Conservation (phyloP, 2,113 vertebrate species). For the Tachycineta bicolor region DNA sequence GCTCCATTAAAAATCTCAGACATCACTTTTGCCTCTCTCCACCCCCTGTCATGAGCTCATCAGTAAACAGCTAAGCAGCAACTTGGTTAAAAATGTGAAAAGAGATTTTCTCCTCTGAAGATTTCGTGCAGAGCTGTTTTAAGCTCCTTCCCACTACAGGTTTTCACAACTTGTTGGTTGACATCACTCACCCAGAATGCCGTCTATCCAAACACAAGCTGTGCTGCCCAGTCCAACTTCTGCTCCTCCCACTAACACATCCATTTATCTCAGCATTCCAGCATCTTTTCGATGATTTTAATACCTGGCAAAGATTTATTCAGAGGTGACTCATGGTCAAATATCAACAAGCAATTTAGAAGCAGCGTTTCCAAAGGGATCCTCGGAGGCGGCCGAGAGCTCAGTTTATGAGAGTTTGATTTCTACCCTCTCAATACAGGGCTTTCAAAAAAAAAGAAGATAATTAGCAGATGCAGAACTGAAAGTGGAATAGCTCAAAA, state of each 20-base stretch:
- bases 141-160: conserved; percentile 20
- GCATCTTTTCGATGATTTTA: neutral
- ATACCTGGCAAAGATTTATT: neutral
- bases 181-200: conserved; percentile 10
- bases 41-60: neutral
- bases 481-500: neutral
- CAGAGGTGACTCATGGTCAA: neutral
- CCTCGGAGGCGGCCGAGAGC: neutral
- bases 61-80: neutral
- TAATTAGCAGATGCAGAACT: neutral
- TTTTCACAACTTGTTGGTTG: conserved; percentile 40
- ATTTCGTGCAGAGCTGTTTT: conserved; percentile 33
- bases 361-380: neutral
- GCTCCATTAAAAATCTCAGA: neutral
- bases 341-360: neutral
- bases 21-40: neutral
- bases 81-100: conserved; percentile 2
- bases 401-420: neutral
- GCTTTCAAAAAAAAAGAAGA: neutral
- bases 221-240: neutral
- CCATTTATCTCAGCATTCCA: neutral
- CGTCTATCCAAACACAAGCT: neutral
- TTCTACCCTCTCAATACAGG: neutral
- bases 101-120: conserved; percentile 13
- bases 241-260: neutral